Percentiles rank a stretch among this genome's conserved stretches.
phyloP scores from a whole-genome alignment of 2,888 invertebrate genomes.

The Pasiphila rectangulata region DNA sequence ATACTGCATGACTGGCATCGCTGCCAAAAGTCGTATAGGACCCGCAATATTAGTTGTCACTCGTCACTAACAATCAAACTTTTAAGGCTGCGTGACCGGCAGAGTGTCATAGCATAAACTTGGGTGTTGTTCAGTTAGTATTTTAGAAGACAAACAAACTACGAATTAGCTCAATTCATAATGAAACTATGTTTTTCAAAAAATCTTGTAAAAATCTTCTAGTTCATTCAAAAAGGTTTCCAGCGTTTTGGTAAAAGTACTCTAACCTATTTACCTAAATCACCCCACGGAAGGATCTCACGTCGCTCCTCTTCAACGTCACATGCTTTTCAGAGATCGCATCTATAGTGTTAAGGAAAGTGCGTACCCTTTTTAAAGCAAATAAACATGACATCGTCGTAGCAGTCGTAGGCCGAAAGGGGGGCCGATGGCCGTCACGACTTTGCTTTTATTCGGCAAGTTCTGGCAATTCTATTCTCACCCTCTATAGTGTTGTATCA shows the following conservation, averaged over 20 bases:
- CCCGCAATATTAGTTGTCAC: too few relatives aligned
- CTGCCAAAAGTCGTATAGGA: too few relatives aligned
- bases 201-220: not conserved
- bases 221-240: slow-evolving; percentile 20
- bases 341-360: slow-evolving; percentile 57
- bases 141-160: too few relatives aligned
- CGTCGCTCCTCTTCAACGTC: slow-evolving; percentile 58
- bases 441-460: slow-evolving; percentile 64
- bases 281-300: slow-evolving; percentile 60
- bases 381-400: slow-evolving; percentile 76
- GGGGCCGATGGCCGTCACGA: slow-evolving; percentile 56
- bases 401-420: slow-evolving; percentile 55
- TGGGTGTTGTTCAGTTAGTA: too few relatives aligned
- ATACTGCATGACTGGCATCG: too few relatives aligned
- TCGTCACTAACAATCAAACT: too few relatives aligned
- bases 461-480: slow-evolving; percentile 61
- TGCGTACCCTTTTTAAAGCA: slow-evolving; percentile 64
- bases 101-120: too few relatives aligned
- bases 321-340: slow-evolving; percentile 51
- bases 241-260: slow-evolving; percentile 38
- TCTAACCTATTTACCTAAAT: slow-evolving; percentile 54
- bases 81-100: too few relatives aligned
- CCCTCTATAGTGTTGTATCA: slow-evolving; percentile 28
- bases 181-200: not conserved
- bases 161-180: too few relatives aligned